Evolutionary conservation across 2,797 vertebrate genomes (phyloP).

Genomic region (Siniperca scherzeri): DNA sequence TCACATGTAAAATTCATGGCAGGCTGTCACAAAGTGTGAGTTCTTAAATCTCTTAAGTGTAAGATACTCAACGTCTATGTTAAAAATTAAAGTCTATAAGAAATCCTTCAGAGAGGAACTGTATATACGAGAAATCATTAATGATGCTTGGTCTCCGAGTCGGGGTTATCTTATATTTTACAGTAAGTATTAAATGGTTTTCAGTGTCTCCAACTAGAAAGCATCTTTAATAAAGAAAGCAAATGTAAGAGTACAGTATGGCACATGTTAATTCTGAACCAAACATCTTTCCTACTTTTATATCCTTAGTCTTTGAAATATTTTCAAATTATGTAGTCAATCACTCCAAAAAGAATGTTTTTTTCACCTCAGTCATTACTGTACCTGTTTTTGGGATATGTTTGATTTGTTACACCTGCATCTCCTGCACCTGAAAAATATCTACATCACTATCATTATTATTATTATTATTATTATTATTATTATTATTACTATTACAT

Average conservation of each 20-base stretch:
- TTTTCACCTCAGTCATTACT: neutral
- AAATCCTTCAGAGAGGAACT: conserved; percentile 31
- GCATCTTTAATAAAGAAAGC: neutral
- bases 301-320: conserved; percentile 1
- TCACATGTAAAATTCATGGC: conserved; percentile 50
- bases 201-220: neutral
- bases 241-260: neutral
- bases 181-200: neutral
- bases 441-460: neutral
- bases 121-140: conserved; percentile 13
- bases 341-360: conserved; percentile 18
- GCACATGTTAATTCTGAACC: neutral
- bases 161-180: neutral
- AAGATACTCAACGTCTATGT: conserved; percentile 23
- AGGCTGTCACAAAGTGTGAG: conserved; percentile 21
- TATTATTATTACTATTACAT: neutral
- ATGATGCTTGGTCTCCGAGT: conserved; percentile 21
- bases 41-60: conserved; percentile 31
- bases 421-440: conserved; percentile 3
- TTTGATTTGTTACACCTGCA: conserved; percentile 20
- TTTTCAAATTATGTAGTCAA: conserved; percentile 6
- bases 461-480: too few species aligned
- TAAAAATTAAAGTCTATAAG: conserved; percentile 19
- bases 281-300: neutral
- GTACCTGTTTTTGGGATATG: neutral